These are phyloP conservation scores for Spheniscus humboldti DNA, from an alignment of 2,797 vertebrate species.

Conservation along the genomic window DNA sequence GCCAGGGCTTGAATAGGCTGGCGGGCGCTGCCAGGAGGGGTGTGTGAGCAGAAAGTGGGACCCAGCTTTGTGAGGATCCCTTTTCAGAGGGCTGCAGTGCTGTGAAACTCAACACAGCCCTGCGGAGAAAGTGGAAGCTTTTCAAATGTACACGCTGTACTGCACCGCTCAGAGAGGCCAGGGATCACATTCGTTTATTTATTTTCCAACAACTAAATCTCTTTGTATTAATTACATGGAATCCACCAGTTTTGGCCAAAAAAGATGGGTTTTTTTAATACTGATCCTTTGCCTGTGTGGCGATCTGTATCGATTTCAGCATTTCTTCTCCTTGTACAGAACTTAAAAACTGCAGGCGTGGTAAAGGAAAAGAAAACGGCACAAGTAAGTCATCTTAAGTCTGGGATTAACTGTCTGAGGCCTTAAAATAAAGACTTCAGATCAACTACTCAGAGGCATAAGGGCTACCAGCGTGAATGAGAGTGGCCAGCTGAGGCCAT, in stretches of 20 bases:
- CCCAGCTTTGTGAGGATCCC: constrained; percentile 30
- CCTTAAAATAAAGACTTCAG: constrained; percentile 13
- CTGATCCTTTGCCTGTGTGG: not conserved
- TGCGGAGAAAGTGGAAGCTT: not conserved
- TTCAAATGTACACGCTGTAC: constrained; percentile 22
- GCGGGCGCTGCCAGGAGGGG: not conserved
- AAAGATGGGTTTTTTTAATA: not conserved
- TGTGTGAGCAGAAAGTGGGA: not conserved
- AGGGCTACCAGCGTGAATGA: not conserved
- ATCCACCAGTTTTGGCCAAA: not conserved
- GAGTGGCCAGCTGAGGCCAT: not conserved
- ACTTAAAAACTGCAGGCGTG: not conserved
- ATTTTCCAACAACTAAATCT: constrained; percentile 15
- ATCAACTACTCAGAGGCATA: not conserved
- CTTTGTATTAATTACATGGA: constrained; percentile 30
- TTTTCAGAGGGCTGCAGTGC: not conserved
- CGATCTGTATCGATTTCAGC: not conserved
- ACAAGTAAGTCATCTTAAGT: not conserved
- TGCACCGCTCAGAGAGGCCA: not conserved
- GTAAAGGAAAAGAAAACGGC: constrained; percentile 27
- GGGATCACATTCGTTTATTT: not conserved
- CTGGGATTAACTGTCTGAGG: constrained; percentile 11
- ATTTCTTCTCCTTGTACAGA: not conserved
- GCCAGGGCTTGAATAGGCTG: constrained; percentile 4
- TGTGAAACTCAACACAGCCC: not conserved